These are phyloP conservation scores for Cavia porcellus DNA, from an alignment of 2,113 vertebrate genomes.

Conservation along the genomic window DNA sequence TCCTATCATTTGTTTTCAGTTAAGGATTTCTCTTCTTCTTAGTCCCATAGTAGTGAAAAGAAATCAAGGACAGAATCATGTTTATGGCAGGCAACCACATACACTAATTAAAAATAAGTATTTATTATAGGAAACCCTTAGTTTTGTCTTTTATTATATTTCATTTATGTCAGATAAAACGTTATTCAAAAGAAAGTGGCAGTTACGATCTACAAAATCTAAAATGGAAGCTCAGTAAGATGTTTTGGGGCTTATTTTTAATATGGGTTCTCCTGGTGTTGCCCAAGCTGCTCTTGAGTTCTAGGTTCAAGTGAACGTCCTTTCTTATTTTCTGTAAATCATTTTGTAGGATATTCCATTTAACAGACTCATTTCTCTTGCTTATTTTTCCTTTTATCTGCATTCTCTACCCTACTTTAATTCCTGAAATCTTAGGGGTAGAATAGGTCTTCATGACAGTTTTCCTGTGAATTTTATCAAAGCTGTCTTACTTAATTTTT, in stretches of 20 bases:
- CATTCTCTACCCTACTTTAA: neutral
- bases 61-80: neutral
- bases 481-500: neutral
- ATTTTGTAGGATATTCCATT: neutral
- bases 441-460: neutral
- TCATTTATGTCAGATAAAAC: neutral
- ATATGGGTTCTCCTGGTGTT: neutral
- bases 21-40: neutral
- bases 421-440: neutral
- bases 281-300: too few species aligned
- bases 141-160: neutral
- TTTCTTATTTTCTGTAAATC: neutral
- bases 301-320: neutral
- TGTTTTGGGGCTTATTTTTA: neutral
- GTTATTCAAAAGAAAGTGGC: neutral
- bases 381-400: neutral
- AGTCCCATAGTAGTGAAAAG: slow-evolving; percentile 9
- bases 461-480: neutral
- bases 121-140: neutral
- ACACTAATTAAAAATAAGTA: neutral
- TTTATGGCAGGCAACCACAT: neutral
- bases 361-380: neutral
- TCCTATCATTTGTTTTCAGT: neutral
- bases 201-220: neutral
- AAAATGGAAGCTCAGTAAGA: slow-evolving; percentile 27